Percentiles rank a stretch among this genome's conserved stretches.
These are phyloP conservation scores for Kryptolebias ocellatus DNA, from an alignment of 2,797 vertebrate species.

Conservation along the genomic window DNA sequence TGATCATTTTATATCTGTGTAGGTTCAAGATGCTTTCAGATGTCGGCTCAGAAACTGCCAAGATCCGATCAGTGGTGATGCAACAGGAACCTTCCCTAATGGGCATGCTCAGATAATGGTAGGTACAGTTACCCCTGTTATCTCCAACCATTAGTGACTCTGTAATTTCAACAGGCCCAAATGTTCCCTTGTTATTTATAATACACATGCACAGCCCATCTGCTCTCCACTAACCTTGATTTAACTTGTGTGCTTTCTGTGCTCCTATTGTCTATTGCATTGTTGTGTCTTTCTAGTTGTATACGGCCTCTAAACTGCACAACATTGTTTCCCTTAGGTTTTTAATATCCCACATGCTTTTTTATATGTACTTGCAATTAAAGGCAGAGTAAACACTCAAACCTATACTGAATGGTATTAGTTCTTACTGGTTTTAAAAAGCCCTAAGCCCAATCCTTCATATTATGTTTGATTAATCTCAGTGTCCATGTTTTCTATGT, in stretches of 20 bases:
- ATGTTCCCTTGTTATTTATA: conserved; percentile 68
- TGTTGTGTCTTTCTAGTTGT: conserved; percentile 20
- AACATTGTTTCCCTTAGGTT: conserved; percentile 47
- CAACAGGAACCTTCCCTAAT: conserved; percentile 97
- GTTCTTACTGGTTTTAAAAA: conserved; percentile 51
- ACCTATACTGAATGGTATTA: conserved; percentile 60
- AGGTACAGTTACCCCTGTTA: conserved; percentile 64
- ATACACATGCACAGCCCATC: conserved; percentile 33
- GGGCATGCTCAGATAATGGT: conserved; percentile 99
- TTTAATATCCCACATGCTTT: conserved; percentile 41
- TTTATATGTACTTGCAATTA: conserved; percentile 57
- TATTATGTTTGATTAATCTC: conserved; percentile 66
- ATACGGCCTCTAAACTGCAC: conserved; percentile 31
- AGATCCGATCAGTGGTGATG: conserved; percentile 95
- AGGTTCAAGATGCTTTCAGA: conserved; percentile 99
- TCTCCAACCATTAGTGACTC: conserved; percentile 41
- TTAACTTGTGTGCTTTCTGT: conserved; percentile 48
- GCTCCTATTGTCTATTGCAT: conserved; percentile 15
- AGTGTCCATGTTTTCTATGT: conserved; percentile 55
- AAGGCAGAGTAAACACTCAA: conserved; percentile 40
- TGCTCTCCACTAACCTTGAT: conserved; percentile 53
- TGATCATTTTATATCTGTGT: conserved; percentile 6
- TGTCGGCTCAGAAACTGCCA: conserved; percentile 98
- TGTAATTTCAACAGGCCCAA: conserved; percentile 47
- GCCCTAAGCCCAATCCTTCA: conserved; percentile 49